Evolutionary conservation across 2,797 vertebrate species (phyloP).

Genomic region (Phalanger gymnotis): DNA sequence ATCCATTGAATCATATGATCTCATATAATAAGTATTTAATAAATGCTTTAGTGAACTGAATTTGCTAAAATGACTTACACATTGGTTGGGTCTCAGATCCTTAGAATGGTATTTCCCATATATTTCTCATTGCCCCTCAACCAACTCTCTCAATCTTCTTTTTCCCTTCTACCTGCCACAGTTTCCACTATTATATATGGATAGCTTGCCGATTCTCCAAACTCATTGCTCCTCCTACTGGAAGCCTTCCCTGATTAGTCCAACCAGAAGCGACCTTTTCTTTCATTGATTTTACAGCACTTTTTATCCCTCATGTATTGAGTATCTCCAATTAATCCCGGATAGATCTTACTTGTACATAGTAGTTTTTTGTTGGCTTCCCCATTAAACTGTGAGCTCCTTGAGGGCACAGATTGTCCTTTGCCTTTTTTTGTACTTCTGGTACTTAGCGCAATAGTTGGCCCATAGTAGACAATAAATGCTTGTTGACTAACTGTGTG

Average conservation of each 20-base stretch:
- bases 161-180: slow-evolving; percentile 61
- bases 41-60: slow-evolving; percentile 31
- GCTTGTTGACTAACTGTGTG: not conserved
- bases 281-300: not conserved
- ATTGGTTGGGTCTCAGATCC: slow-evolving; percentile 35
- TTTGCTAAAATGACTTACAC: slow-evolving; percentile 24
- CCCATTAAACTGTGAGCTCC: not conserved
- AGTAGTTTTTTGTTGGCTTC: not conserved
- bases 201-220: not conserved
- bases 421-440: not conserved
- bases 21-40: not conserved
- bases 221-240: not conserved
- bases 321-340: not conserved
- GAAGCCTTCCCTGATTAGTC: not conserved
- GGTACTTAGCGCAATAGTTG: not conserved
- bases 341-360: not conserved
- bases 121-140: slow-evolving; percentile 47
- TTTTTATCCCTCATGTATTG: not conserved
- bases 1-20: not conserved
- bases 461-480: not conserved
- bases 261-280: not conserved
- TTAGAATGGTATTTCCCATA: slow-evolving; percentile 50
- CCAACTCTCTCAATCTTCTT: slow-evolving; percentile 33
- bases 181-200: slow-evolving; percentile 47
- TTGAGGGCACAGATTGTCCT: not conserved